A percentile compares a stretch with the other conserved stretches of the same genome.
phyloP scores from a whole-genome alignment of 2,888 invertebrate species.

The Epiblema foenella region DNA sequence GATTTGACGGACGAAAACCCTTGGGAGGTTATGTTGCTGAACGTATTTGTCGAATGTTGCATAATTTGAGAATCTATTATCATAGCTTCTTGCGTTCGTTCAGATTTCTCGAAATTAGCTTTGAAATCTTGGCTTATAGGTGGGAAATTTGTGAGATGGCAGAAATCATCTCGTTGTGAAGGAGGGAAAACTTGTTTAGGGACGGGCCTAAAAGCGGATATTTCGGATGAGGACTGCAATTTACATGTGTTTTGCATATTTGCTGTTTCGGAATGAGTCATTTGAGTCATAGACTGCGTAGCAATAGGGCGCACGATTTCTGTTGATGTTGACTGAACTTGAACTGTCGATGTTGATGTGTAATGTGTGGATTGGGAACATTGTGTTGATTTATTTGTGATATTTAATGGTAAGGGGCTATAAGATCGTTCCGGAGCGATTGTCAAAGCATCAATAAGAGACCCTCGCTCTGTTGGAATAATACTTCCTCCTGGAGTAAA shows the following conservation, averaged over 20 bases:
- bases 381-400: constrained; percentile 62
- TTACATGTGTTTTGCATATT: constrained; percentile 72
- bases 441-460: constrained; percentile 85
- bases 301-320: constrained; percentile 70
- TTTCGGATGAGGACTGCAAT: constrained; percentile 71
- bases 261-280: constrained; percentile 64
- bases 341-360: constrained; percentile 58
- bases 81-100: constrained; percentile 62
- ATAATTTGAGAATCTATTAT: constrained; percentile 64
- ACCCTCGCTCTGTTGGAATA: constrained; percentile 77
- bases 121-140: constrained; percentile 73
- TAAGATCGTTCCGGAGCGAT: constrained; percentile 87
- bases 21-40: constrained; percentile 59
- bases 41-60: constrained; percentile 61
- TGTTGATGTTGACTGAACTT: constrained; percentile 58
- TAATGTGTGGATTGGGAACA: constrained; percentile 51
- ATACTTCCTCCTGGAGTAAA: constrained; percentile 84
- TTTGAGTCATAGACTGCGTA: constrained; percentile 65
- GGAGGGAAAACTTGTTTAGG: constrained; percentile 75
- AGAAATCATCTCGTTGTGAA: constrained; percentile 69
- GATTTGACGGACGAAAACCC: constrained; percentile 71
- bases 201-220: constrained; percentile 80
- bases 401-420: constrained; percentile 82
- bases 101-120: constrained; percentile 65
- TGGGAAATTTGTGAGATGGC: constrained; percentile 66